These are phyloP conservation scores for Greenwoodochromis staneri DNA, from an alignment of 2,113 vertebrate species.

Conservation along the genomic window DNA sequence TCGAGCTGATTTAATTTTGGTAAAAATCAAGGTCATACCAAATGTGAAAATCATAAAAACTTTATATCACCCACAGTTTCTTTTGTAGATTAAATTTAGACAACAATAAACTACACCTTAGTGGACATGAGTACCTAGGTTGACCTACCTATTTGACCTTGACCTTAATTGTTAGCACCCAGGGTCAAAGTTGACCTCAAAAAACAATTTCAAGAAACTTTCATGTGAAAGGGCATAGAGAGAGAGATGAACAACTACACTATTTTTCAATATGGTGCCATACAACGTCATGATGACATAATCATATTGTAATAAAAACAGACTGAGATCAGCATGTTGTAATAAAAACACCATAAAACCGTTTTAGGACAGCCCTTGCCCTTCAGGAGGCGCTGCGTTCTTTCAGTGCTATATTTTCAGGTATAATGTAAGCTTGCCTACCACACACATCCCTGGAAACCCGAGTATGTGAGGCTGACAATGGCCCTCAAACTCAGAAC, in stretches of 20 bases:
- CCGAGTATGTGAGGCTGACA: neutral
- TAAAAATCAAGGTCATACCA: neutral
- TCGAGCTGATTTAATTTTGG: neutral
- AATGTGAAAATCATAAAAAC: neutral
- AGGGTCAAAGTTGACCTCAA: neutral
- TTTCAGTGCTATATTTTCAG: neutral
- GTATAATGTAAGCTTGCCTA: neutral
- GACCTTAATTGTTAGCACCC: neutral
- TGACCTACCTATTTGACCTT: neutral
- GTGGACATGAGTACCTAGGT: neutral
- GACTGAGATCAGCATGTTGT: neutral
- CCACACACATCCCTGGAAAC: neutral
- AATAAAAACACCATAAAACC: neutral
- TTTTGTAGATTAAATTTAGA: neutral
- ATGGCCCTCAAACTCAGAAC: neutral
- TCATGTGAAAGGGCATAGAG: neutral
- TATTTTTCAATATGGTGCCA: neutral
- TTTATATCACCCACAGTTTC: neutral
- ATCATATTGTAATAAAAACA: neutral
- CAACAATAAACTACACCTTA: neutral
- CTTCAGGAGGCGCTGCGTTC: neutral
- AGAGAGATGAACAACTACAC: neutral
- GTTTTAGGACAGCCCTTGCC: neutral
- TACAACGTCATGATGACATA: rapidly evolving
- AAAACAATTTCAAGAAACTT: neutral